These are phyloP conservation scores for Semnornis frantzii DNA, from an alignment of 2,113 vertebrate genomes.

Conservation along the genomic window DNA sequence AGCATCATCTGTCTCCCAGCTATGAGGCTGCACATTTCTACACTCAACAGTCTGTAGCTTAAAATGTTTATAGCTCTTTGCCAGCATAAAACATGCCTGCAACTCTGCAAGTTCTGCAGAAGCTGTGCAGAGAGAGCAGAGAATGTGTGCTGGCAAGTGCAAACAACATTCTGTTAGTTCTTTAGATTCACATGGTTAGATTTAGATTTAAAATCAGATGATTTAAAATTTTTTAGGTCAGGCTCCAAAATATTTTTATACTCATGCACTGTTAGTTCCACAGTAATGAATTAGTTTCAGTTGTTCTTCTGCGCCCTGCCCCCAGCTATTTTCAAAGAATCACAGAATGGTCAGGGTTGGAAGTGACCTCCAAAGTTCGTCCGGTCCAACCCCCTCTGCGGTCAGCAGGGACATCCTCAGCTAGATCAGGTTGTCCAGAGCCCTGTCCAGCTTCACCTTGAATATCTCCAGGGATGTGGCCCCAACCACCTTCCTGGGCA, in stretches of 20 bases:
- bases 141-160: background rate
- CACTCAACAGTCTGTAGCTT: background rate
- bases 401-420: no score
- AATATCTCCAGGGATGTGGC: no score
- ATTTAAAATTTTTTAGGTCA: background rate
- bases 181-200: background rate
- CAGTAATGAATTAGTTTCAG: background rate
- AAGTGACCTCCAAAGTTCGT: no score
- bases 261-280: background rate
- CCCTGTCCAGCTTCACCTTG: no score
- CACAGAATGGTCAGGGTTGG: no score
- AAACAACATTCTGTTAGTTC: background rate
- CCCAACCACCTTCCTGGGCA: no score
- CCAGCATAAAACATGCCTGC: background rate
- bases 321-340: background rate
- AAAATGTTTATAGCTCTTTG: slow-evolving; percentile 12
- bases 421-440: no score
- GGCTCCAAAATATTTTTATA: background rate
- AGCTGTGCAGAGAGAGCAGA: background rate
- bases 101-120: background rate
- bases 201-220: background rate
- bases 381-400: no score
- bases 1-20: slow-evolving; percentile 30
- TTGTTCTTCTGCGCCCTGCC: background rate
- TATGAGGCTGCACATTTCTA: slow-evolving; percentile 48